Base-by-base conservation (phyloP, 2,113 vertebrate genomes). In the Cromileptes altivelis region DNA sequence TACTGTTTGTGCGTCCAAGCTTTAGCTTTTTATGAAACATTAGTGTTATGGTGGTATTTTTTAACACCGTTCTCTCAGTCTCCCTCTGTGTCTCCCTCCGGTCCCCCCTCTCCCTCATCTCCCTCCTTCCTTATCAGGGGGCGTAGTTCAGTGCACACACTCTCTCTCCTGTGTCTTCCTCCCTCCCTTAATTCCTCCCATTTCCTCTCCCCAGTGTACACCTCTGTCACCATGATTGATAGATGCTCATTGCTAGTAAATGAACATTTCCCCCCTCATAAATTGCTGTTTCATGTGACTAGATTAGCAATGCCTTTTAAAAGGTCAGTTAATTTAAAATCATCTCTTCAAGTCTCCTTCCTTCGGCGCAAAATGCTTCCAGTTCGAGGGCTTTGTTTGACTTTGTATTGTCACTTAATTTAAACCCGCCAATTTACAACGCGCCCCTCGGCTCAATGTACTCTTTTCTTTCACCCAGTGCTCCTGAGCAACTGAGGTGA, bases 151-250 rank as follows among this genome's bases (percentile, higher is more conserved):
- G 72, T 65, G 86, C 84, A 75, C 76, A 60, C 84, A 53, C 62
- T 82, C 80, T 62, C 85, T 82, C 81, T 77, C 81, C 55, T 18
- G 77, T 74, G 79, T 76, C 88, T 12, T 57, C 75, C 82, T 72
- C 78, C 67, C 68, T 71, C 69, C 71, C 80, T 85, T 81, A 75
- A 80, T 85, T 84, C 88, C 80, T 83, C 85, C 85, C 75, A 62
- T 78, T 85, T 81, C 80, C 85, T 88, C 84, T 91, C 89, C 87
- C 89, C 75, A 58, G 85, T 83, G 90, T 91, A 82, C 78, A 52
- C 89, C 87, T 74, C 90, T 92, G 94, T 95, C 93, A 92, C 67
- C 30, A 23, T 94, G 94, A 94, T 95, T 93, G 94, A 95, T 94
- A 84, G 93, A 91, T 79, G 91, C 91, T 92, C 89, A 75, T 91